Evolutionary conservation across 2,888 invertebrate species (phyloP), one percentile per base, ranked within the genome.

Genomic region (Orthonychiurus folsomi): DNA sequence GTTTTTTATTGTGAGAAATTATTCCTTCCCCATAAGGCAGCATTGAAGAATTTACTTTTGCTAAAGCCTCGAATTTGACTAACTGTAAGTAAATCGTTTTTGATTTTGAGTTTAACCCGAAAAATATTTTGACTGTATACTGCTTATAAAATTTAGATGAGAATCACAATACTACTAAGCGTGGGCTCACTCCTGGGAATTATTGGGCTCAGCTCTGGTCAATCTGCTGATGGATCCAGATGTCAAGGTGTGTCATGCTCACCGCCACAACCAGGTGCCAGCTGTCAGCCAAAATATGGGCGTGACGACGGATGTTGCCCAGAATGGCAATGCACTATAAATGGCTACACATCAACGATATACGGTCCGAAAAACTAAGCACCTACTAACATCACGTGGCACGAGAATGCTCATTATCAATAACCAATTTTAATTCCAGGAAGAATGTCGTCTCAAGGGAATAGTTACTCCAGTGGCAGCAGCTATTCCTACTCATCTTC

Each of bases 221-320:
- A 37, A 37, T 37, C 37, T 5, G 5, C 37, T 37, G 52, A 58
- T 20, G 56, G 61, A 12, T 59, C 66, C 1, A 48, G 24, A 18
- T 68, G 68, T 57, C 53, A 61, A 12, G 62, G 61, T 18, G 58
- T 64, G 1, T 59, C 55, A 21, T 68, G 68, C 26, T 64, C 66
- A 25, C 63, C 64, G 20, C 55, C 66, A 20, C 61, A 63, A 1
- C 28, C 50, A 54, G 64, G 64, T n/a, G 59, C 56, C 1, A 50
- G 59, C 21, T 68, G 66, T 56, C 50, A 59, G 15, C 37, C 66
- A 3, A 63, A 23, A 12, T 68, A 66, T 57, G 65, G 58, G 2
- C 25, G 66, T 23, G 62, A 64, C n/a, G 62, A 61, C 50, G 66
- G 61, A 1, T 68, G 68, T 55, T 68, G 68, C 47, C 68, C 68